These are phyloP conservation scores for Umimayanthus kanabou DNA, from an alignment of 92 coral and sea anemone genomes.

Conservation along the genomic window DNA sequence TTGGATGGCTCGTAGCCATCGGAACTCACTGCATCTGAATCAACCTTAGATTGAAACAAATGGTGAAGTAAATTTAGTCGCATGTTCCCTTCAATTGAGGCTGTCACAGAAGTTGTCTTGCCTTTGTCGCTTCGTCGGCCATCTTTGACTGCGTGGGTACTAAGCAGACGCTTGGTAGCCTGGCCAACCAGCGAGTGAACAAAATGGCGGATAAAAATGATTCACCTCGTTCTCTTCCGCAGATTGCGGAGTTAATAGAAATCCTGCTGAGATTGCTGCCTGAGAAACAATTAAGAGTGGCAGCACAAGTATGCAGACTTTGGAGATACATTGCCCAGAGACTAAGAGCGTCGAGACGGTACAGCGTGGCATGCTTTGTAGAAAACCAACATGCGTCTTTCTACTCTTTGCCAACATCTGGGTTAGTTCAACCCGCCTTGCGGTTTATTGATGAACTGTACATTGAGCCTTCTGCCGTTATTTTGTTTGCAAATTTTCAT, in stretches of 20 bases:
- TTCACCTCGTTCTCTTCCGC: background rate
- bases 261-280: slow-evolving; percentile 53
- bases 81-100: slow-evolving; percentile 42
- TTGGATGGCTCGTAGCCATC: slow-evolving; percentile 86
- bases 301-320: slow-evolving; percentile 69
- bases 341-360: slow-evolving; percentile 62
- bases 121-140: slow-evolving; percentile 36
- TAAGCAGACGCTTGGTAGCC: slow-evolving; percentile 17
- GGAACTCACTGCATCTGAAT: slow-evolving; percentile 74
- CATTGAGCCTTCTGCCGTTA: slow-evolving; percentile 50
- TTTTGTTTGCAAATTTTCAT: slow-evolving; percentile 50
- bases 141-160: slow-evolving; percentile 43
- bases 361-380: slow-evolving; percentile 41
- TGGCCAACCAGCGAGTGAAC: background rate
- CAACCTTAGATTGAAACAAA: slow-evolving; percentile 70
- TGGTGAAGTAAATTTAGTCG: slow-evolving; percentile 74
- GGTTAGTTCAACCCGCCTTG: slow-evolving; percentile 9
- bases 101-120: too few relatives aligned
- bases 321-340: slow-evolving; percentile 70
- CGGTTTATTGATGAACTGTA: slow-evolving; percentile 7
- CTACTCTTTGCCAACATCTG: slow-evolving; percentile 24
- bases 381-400: background rate
- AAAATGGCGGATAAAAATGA: slow-evolving; percentile 4
- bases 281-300: slow-evolving; percentile 61
- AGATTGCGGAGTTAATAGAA: background rate